Evolutionary conservation across 2,113 vertebrate species (phyloP).

Genomic region (Nasalis larvatus): DNA sequence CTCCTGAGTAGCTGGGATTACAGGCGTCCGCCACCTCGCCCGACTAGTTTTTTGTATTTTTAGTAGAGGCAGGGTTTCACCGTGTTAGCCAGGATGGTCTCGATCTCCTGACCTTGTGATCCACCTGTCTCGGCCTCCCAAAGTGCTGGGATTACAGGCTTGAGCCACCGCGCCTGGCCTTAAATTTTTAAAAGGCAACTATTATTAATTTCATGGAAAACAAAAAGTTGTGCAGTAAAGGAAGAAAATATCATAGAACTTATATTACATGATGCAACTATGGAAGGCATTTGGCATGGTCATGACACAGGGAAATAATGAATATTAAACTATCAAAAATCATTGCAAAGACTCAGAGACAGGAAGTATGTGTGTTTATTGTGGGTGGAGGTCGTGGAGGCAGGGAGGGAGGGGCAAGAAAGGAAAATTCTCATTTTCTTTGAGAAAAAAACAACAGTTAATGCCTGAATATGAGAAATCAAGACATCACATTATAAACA

Average conservation of each 20-base stretch:
- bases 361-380: not conserved
- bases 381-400: no score
- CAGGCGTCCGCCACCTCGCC: no score
- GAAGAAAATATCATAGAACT: not conserved
- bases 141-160: no score
- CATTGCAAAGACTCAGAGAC: not conserved
- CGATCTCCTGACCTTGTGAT: no score
- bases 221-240: not conserved
- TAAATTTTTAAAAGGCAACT: not conserved
- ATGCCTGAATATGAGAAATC: not conserved
- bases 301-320: not conserved
- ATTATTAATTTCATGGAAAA: not conserved
- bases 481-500: not conserved
- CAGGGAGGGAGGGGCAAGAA: not conserved
- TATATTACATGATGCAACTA: not conserved
- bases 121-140: no score
- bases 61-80: no score
- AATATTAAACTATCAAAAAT: not conserved
- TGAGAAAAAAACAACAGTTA: not conserved
- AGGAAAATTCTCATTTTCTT: not conserved
- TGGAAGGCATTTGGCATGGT: not conserved
- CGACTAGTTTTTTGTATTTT: no score
- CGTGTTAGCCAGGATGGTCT: no score
- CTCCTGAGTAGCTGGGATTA: no score
- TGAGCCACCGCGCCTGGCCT: no score